These are phyloP conservation scores for Maniola hyperantus DNA, from an alignment of 2,888 invertebrate genomes.

Conservation along the genomic window DNA sequence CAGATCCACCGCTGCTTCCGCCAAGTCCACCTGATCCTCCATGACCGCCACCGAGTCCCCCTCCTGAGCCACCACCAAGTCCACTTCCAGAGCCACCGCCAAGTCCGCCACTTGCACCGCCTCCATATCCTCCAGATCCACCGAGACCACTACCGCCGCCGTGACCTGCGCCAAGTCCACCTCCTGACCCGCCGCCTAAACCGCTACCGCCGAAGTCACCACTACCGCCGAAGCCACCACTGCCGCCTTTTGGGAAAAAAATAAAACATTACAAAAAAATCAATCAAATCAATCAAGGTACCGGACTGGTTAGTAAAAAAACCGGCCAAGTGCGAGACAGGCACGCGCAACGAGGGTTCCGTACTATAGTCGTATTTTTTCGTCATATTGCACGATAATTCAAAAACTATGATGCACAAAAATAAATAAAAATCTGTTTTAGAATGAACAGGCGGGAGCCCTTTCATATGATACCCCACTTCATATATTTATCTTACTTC, in stretches of 20 bases:
- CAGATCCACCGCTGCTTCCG: slow-evolving; percentile 37
- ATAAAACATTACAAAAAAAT: too few species aligned
- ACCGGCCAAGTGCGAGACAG: too few species aligned
- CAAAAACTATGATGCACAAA: too few species aligned
- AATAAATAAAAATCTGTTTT: too few species aligned
- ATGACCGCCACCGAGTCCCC: slow-evolving; percentile 29
- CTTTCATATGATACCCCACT: too few species aligned
- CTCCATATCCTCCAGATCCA: slow-evolving; percentile 27
- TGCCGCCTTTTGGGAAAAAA: not conserved
- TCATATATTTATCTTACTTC: too few species aligned
- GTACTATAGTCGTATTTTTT: too few species aligned
- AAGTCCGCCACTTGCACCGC: slow-evolving; percentile 35
- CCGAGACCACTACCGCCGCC: slow-evolving; percentile 25
- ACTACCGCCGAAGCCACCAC: slow-evolving; percentile 30
- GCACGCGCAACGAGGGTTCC: too few species aligned
- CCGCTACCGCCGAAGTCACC: slow-evolving; percentile 21
- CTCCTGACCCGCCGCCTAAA: slow-evolving; percentile 29
- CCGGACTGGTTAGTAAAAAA: too few species aligned
- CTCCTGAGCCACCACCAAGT: slow-evolving; percentile 34
- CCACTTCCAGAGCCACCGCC: slow-evolving; percentile 42
- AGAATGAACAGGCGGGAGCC: too few species aligned
- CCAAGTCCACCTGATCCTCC: slow-evolving; percentile 36
- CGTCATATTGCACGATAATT: too few species aligned
- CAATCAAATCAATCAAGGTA: too few species aligned
- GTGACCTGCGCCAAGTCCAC: slow-evolving; percentile 27